Conservation (phyloP, 2,888 invertebrate species). For the Marasmarcha lunaedactyla region DNA sequence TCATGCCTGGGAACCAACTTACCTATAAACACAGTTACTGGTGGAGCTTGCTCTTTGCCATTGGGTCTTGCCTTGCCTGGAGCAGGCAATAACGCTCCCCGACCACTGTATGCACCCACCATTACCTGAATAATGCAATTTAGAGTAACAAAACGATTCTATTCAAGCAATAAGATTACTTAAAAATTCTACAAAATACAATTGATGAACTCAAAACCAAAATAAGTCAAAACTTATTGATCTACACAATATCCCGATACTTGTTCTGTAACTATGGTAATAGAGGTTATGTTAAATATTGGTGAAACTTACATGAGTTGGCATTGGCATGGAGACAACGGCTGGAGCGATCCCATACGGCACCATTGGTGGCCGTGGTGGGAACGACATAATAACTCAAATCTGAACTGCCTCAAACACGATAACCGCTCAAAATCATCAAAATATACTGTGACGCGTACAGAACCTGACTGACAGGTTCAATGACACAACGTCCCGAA, state of each 20-base stretch:
- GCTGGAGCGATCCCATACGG: conserved; percentile 79
- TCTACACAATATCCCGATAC: too few species aligned
- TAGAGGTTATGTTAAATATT: conserved; percentile 7
- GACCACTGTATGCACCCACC: conserved; percentile 48
- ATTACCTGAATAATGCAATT: conserved; percentile 33
- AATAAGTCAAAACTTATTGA: too few species aligned
- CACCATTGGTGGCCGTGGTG: conserved; percentile 87
- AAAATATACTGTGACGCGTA: too few species aligned
- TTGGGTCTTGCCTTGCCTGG: conserved; percentile 39
- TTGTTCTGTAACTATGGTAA: too few species aligned
- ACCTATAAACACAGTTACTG: conserved; percentile 98
- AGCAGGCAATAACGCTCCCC: conserved; percentile 37
- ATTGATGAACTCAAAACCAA: too few species aligned
- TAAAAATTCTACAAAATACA: conserved; percentile 8
- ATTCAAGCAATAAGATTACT: conserved; percentile 8
- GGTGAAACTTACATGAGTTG: conserved; percentile 75
- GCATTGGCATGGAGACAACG: conserved; percentile 80
- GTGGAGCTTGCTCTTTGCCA: conserved; percentile 78
- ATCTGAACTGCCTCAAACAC: too few species aligned
- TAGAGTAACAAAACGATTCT: background rate
- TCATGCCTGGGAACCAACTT: conserved; percentile 10
- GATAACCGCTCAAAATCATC: background rate
- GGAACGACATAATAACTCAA: conserved; percentile 81
- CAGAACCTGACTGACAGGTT: too few species aligned
- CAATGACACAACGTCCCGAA: too few species aligned